phyloP scores from a whole-genome alignment of 2,113 vertebrate genomes.

The Siniperca knerii region DNA sequence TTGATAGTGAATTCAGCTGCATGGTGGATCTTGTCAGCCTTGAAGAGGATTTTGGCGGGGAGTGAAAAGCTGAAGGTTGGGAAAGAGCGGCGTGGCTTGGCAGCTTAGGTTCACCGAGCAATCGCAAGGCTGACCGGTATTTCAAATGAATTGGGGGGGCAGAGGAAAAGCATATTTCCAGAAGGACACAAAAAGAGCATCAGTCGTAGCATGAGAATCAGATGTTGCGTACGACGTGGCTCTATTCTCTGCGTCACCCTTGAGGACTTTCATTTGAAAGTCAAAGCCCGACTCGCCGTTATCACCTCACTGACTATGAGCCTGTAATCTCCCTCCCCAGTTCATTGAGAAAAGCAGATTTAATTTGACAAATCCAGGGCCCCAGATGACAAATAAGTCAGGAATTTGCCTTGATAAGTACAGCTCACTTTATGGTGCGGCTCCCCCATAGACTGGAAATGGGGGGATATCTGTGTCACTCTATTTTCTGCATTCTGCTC shows the following conservation, averaged over 20 bases:
- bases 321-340: slow-evolving; percentile 66
- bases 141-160: slow-evolving; percentile 47
- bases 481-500: slow-evolving; percentile 21
- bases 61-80: slow-evolving; percentile 47
- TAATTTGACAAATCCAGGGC: slow-evolving; percentile 72
- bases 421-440: slow-evolving; percentile 40
- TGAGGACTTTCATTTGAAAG: slow-evolving; percentile 63
- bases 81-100: slow-evolving; percentile 19
- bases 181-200: slow-evolving; percentile 22
- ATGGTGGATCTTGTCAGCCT: slow-evolving; percentile 46
- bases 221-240: slow-evolving; percentile 26
- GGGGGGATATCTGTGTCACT: slow-evolving; percentile 33
- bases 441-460: slow-evolving; percentile 28
- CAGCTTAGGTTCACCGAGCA: slow-evolving; percentile 56
- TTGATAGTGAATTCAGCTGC: slow-evolving; percentile 31
- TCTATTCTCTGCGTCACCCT: slow-evolving; percentile 50
- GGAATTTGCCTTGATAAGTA: slow-evolving; percentile 64
- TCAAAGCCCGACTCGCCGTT: slow-evolving; percentile 49
- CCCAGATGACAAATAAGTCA: slow-evolving; percentile 76
- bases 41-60: slow-evolving; percentile 44
- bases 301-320: slow-evolving; percentile 67
- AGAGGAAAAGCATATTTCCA: slow-evolving; percentile 51
- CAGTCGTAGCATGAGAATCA: slow-evolving; percentile 53
- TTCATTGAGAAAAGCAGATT: slow-evolving; percentile 78
- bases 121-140: slow-evolving; percentile 43